Evolutionary conservation across 1,140 invertebrate genomes (phyloP), one percentile per base, ranked within the genome.

Genomic region (Lasaia peninsularis): DNA sequence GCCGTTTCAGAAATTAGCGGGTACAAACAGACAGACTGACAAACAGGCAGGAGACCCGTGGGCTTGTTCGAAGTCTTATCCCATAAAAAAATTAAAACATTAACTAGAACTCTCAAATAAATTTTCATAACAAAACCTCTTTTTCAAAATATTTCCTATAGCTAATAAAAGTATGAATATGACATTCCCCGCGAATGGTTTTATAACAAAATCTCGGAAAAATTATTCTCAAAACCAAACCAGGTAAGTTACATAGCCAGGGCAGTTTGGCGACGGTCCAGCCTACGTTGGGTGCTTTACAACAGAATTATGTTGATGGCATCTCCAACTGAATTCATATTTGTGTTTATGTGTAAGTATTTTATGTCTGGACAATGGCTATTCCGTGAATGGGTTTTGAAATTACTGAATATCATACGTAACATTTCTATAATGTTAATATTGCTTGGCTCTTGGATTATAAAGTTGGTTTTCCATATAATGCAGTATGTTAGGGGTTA

Each of bases 271-370:
- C 60, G 35, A 18, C 11, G 34, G 12, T 57, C 60, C 60, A 62
- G 60, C 28, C 60, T 20, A 55, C 52, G 57, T 40, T 32, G 50
- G 48, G 44, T 56, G 50, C 51, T 57, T 62, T 62, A 57, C 60
- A 62, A 14, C 31, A 28, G 32, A 62, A 62, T 62, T 62, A 62
- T 62, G 54, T 51, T 62, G 55, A 62, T 57, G 56, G 40, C 51
- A 35, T 35, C 12, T 18, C 18, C 40, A 48, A 40, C 53, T 56
- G 56, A 14, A 34, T 58, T 37, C 48, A 20, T 20, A 33, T 34
- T 55, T 50, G 35, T 60, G 52, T 58, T 24, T 58, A 24, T 58
- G 33, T 58, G n/a, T 35, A 21, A 18, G 14, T 37, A 35, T 20
- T 49, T 48, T 56, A 44, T 10, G 31, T 35, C 16, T 33, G 34